Percentiles rank a stretch among this genome's conserved stretches.
phyloP scores from a whole-genome alignment of 2,888 invertebrate species.

The Acrobeloides nanus region DNA sequence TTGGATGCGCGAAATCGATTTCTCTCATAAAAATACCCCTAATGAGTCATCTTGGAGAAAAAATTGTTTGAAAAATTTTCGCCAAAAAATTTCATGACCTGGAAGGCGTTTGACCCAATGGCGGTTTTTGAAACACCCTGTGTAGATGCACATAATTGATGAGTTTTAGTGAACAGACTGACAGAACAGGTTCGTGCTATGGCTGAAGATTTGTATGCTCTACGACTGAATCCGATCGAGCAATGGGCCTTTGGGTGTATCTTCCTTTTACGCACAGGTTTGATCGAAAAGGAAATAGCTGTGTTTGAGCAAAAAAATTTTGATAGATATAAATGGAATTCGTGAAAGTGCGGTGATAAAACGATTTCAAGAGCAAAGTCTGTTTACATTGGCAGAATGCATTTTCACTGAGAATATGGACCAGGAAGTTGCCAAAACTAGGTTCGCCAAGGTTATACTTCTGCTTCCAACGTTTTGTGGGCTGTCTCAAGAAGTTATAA shows the following conservation, averaged over 20 bases:
- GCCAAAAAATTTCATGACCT: no score
- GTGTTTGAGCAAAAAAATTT: not conserved
- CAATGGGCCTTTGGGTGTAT: constrained; percentile 31
- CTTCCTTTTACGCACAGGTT: constrained; percentile 26
- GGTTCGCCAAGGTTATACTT: constrained; percentile 6
- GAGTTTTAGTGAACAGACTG: no score
- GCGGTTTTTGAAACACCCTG: no score
- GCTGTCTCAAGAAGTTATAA: not conserved
- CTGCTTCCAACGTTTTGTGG: constrained; percentile 5
- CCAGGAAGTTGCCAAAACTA: not conserved
- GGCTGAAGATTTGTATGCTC: constrained; percentile 6
- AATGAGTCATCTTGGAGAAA: no score
- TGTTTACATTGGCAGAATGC: constrained; percentile 13
- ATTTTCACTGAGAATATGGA: constrained; percentile 10
- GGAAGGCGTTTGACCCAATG: no score
- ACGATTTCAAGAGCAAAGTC: constrained; percentile 6
- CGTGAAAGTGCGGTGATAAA: not conserved
- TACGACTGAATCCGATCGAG: constrained; percentile 27
- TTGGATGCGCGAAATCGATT: no score
- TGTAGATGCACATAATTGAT: no score
- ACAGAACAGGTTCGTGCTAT: constrained; percentile 2
- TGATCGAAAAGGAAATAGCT: not conserved
- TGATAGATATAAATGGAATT: not conserved
- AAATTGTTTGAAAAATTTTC: no score
- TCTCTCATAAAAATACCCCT: no score